Evolutionary conservation across 2,113 vertebrate species (phyloP).

Genomic region (Monarcha castaneiventris): DNA sequence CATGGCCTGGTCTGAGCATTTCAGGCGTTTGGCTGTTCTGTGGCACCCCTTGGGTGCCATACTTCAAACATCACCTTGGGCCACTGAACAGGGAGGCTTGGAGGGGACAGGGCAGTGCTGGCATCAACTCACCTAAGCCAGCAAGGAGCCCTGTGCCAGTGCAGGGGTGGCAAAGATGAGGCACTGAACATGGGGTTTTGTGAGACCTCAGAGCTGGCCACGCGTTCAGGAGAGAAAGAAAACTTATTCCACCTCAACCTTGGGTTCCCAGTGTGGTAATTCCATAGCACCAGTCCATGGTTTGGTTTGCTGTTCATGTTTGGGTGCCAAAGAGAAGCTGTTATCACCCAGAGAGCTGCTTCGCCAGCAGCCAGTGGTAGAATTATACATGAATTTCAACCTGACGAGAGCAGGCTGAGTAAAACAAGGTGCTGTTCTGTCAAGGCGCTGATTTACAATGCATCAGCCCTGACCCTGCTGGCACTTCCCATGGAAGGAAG

Average conservation of each 20-base stretch:
- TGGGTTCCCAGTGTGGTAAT: accelerated
- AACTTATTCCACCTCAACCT: background rate
- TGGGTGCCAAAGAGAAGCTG: background rate
- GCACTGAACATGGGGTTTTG: background rate
- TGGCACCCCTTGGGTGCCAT: accelerated
- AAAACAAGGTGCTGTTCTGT: background rate
- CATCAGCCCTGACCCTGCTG: background rate
- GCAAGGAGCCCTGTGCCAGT: background rate
- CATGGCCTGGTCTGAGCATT: background rate
- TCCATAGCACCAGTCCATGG: background rate
- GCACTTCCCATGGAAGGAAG: background rate
- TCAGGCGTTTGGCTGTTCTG: background rate
- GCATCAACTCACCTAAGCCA: background rate
- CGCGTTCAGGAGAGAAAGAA: background rate
- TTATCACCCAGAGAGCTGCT: background rate
- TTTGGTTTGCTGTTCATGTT: background rate
- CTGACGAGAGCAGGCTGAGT: background rate
- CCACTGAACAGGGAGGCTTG: background rate
- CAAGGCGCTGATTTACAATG: background rate
- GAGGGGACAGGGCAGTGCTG: background rate
- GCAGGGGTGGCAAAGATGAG: background rate
- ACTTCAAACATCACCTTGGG: background rate
- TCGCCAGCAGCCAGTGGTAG: background rate
- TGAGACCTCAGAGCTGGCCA: background rate
- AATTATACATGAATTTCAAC: background rate